Conservation (phyloP, 2,888 invertebrate genomes). For the Limnephilus marmoratus region DNA sequence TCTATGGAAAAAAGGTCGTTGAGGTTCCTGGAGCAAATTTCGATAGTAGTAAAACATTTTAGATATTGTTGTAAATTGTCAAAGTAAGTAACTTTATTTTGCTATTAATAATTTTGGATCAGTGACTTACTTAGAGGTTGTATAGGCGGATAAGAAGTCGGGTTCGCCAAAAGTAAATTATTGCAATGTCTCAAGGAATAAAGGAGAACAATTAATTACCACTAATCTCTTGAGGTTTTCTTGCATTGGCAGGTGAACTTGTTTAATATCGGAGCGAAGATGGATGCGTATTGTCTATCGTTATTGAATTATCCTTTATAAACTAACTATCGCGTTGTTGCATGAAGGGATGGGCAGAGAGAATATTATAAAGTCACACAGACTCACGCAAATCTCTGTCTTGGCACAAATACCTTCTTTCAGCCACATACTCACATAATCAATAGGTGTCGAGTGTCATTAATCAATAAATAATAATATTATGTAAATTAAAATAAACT, state of each 20-base stretch:
- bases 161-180: slow-evolving; percentile 3
- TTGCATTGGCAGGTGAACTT: not conserved
- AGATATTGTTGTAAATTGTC: not conserved
- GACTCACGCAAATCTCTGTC: not conserved
- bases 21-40: not conserved
- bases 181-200: not conserved
- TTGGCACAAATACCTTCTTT: not conserved
- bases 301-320: too few species aligned
- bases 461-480: not conserved
- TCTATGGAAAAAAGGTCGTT: not conserved
- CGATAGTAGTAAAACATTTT: not conserved
- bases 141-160: not conserved
- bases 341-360: too few species aligned
- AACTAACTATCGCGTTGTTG: too few species aligned
- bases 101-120: not conserved
- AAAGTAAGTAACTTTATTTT: not conserved
- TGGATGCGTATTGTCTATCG: not conserved
- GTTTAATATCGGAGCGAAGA: not conserved
- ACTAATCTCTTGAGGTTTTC: not conserved
- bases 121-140: not conserved
- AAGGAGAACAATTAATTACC: slow-evolving; percentile 10
- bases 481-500: too few species aligned
- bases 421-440: not conserved
- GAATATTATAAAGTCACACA: not conserved
- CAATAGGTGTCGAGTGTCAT: not conserved